A percentile compares a stretch with the other conserved stretches of the same genome.
These are phyloP conservation scores for Erpobdella octoculata DNA, from an alignment of 2,888 invertebrate genomes.

Conservation along the genomic window DNA sequence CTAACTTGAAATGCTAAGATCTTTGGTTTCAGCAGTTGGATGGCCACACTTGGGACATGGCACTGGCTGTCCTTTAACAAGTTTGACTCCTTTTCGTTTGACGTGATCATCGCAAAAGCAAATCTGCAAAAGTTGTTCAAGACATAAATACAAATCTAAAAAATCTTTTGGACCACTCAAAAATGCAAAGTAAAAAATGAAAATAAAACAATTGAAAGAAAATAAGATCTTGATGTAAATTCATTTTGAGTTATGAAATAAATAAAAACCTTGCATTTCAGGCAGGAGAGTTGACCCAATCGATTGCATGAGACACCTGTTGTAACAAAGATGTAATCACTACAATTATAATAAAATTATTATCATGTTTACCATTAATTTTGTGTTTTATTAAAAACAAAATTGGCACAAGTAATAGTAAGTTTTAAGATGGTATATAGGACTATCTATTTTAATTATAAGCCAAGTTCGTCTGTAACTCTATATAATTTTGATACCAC, in stretches of 20 bases:
- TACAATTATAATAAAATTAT: neutral
- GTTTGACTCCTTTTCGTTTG: constrained; percentile 78
- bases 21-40: constrained; percentile 84
- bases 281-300: constrained; percentile 85
- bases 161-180: neutral
- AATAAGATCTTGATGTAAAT: neutral
- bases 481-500: too few species aligned
- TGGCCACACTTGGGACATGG: constrained; percentile 91
- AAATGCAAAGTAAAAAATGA: neutral
- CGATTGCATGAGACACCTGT: constrained; percentile 85
- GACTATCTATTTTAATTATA: too few species aligned
- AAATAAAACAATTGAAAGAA: neutral
- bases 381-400: neutral
- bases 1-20: constrained; percentile 88
- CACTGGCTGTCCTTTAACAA: constrained; percentile 70
- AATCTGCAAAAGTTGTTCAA: constrained; percentile 56
- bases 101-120: constrained; percentile 96
- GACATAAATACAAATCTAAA: too few species aligned
- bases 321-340: constrained; percentile 36
- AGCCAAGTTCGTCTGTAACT: too few species aligned
- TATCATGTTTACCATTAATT: neutral
- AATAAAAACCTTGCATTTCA: constrained; percentile 69
- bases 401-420: neutral
- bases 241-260: neutral
- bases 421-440: neutral